Percentiles rank a stretch among this genome's conserved stretches.
phyloP scores from a whole-genome alignment of 1,140 invertebrate genomes.

The Gryllus bimaculatus region DNA sequence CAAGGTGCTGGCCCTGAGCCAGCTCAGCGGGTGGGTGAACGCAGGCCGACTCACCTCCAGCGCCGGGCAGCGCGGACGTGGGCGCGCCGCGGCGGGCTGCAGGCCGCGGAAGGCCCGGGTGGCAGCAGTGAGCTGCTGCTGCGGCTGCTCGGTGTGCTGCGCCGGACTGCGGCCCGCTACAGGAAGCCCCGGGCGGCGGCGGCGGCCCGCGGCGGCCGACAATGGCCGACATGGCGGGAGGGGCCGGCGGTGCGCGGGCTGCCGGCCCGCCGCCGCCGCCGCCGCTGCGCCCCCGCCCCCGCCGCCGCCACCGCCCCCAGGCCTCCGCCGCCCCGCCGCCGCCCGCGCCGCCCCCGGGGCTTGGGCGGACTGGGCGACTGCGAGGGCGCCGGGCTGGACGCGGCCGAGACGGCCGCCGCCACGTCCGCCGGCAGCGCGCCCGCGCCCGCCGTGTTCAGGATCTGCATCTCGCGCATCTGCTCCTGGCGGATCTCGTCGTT shows the following conservation, averaged over 20 bases:
- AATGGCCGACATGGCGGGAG: background rate
- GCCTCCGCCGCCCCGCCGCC: slow-evolving; percentile 20
- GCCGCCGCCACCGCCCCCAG: background rate
- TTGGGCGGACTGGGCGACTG: slow-evolving; percentile 19
- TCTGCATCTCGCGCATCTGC: slow-evolving; percentile 77
- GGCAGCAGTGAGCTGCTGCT: slow-evolving; percentile 25
- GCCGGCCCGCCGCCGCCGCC: slow-evolving; percentile 24
- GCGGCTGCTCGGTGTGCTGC: background rate
- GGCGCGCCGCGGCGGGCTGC: slow-evolving; percentile 22
- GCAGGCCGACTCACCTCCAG: background rate
- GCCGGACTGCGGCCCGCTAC: slow-evolving; percentile 15
- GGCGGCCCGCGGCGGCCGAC: background rate
- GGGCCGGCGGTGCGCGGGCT: slow-evolving; percentile 17
- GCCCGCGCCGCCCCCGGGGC: background rate
- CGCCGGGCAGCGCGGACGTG: slow-evolving; percentile 29
- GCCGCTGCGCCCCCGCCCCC: background rate
- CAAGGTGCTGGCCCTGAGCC: too few relatives aligned
- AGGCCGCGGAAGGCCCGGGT: slow-evolving; percentile 37
- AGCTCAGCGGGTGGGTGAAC: too few relatives aligned
- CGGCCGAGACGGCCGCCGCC: background rate
- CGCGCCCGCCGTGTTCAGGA: slow-evolving; percentile 40
- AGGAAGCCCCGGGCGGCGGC: background rate
- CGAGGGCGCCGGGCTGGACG: slow-evolving; percentile 10
- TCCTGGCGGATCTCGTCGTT: slow-evolving; percentile 79
- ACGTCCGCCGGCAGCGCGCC: slow-evolving; percentile 11